phyloP scores from a whole-genome alignment of 2,113 vertebrate species.

The Bubo scandiacus region DNA sequence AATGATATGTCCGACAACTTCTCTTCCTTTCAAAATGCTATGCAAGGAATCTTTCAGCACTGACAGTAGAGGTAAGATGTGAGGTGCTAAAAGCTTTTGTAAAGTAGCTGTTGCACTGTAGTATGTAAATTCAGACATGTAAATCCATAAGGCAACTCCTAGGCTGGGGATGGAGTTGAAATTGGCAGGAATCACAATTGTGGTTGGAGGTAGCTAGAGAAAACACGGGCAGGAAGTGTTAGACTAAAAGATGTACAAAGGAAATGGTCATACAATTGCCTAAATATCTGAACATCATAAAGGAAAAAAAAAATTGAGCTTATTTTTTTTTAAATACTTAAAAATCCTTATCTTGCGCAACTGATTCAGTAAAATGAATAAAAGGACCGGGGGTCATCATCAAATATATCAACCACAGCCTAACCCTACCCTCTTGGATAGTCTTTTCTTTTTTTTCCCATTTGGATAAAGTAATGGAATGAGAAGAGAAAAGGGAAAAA shows the following conservation, averaged over 20 bases:
- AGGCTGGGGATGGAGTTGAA: background rate
- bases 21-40: background rate
- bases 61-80: background rate
- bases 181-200: background rate
- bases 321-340: background rate
- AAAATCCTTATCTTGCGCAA: background rate
- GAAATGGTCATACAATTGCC: background rate
- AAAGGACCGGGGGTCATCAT: background rate
- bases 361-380: background rate
- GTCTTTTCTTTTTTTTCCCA: rapidly evolving
- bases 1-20: background rate
- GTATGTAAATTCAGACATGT: background rate
- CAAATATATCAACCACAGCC: background rate
- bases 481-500: background rate
- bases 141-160: background rate
- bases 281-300: background rate
- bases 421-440: background rate
- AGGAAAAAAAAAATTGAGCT: background rate
- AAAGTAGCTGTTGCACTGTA: background rate
- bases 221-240: background rate
- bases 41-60: background rate
- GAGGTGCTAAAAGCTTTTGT: background rate
- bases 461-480: background rate
- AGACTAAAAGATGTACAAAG: background rate
- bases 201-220: background rate